phyloP scores from a whole-genome alignment of 2,888 invertebrate genomes.

The Drosophila percnosoma region DNA sequence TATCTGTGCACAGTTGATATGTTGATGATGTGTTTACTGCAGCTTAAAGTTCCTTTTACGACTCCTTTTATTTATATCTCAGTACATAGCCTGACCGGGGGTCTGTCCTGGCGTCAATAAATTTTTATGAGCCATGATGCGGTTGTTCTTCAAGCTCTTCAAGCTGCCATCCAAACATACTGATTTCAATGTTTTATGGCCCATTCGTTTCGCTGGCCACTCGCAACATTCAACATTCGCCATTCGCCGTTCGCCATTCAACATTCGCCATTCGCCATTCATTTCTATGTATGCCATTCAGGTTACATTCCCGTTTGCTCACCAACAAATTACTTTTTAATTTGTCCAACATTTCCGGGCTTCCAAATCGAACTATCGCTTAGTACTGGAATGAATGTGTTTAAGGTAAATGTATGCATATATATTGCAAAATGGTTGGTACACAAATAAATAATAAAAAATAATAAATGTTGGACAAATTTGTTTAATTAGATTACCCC shows the following conservation, averaged over 20 bases:
- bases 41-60: constrained; percentile 83
- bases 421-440: background rate
- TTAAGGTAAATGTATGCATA: background rate
- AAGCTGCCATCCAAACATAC: constrained; percentile 66
- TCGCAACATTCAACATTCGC: constrained; percentile 47
- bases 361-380: constrained; percentile 2
- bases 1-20: constrained; percentile 78
- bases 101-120: constrained; percentile 73
- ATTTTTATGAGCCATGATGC: constrained; percentile 81
- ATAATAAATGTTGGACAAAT: too few relatives aligned
- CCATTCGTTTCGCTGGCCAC: constrained; percentile 59
- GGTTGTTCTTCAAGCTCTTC: constrained; percentile 71
- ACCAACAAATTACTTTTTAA: constrained; percentile 71
- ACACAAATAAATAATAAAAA: too few relatives aligned
- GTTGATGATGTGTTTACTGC: constrained; percentile 84
- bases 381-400: background rate
- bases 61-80: constrained; percentile 81
- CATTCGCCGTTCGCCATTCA: constrained; percentile 57
- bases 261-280: constrained; percentile 46
- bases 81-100: constrained; percentile 43
- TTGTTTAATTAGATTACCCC: too few relatives aligned
- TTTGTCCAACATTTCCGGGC: constrained; percentile 35
- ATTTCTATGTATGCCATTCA: constrained; percentile 64
- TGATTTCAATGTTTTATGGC: constrained; percentile 76
- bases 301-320: constrained; percentile 52